These are phyloP conservation scores for Ancistrus triradiatus DNA, from an alignment of 2,113 vertebrate genomes.

Conservation along the genomic window DNA sequence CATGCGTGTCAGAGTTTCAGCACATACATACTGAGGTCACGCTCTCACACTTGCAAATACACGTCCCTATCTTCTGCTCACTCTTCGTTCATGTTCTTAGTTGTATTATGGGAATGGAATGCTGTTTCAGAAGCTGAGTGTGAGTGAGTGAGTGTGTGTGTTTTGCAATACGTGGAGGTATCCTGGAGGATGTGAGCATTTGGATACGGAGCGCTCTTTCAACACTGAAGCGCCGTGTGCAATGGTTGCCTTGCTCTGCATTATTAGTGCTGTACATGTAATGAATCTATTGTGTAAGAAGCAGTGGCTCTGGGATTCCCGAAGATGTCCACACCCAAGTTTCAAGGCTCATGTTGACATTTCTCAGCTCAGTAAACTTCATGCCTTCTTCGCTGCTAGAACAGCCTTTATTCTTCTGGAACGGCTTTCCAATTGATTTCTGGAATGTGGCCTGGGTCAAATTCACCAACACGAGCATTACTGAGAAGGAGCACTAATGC, in stretches of 20 bases:
- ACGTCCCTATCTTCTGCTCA: constrained; percentile 24
- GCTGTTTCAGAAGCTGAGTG: not conserved
- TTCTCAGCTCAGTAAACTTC: not conserved
- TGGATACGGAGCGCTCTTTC: constrained; percentile 32
- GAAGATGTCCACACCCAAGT: constrained; percentile 18
- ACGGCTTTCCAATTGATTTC: no score
- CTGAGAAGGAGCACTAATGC: no score
- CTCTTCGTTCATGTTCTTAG: constrained; percentile 14
- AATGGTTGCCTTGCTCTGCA: constrained; percentile 54
- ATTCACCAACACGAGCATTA: no score
- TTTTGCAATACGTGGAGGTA: constrained; percentile 2
- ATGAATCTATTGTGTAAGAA: constrained; percentile 6
- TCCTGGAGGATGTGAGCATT: constrained; percentile 38
- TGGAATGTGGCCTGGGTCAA: no score
- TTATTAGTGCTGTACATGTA: not conserved
- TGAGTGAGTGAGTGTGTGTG: not conserved
- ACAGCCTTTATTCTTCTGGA: no score
- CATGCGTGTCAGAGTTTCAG: not conserved
- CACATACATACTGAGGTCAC: constrained; percentile 23
- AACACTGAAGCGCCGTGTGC: constrained; percentile 49
- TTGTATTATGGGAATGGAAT: constrained; percentile 34
- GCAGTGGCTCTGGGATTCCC: not conserved
- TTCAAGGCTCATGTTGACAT: constrained; percentile 28
- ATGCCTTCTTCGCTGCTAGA: no score
- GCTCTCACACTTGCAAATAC: constrained; percentile 36